Evolutionary conservation across 2,797 vertebrate genomes (phyloP).

Genomic region (Poecilia wingei): DNA sequence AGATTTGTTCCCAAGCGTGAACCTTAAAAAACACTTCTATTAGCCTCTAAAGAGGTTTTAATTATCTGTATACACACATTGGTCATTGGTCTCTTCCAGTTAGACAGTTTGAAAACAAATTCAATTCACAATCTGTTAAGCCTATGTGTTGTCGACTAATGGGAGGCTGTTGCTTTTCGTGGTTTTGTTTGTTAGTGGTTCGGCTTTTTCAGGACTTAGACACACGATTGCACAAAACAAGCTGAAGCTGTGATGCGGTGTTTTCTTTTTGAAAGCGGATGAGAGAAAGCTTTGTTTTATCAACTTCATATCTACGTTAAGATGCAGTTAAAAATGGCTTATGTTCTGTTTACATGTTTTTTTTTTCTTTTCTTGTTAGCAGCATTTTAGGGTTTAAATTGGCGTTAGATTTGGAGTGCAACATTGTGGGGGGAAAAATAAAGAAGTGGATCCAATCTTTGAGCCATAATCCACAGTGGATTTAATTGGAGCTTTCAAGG

Average conservation of each 20-base stretch:
- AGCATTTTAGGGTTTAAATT: conserved; percentile 17
- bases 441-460: conserved; percentile 32
- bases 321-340: conserved; percentile 19
- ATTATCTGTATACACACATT: background rate
- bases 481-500: conserved; percentile 55
- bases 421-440: background rate
- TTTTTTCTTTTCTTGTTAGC: conserved; percentile 10
- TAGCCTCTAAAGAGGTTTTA: background rate
- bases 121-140: background rate
- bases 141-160: background rate
- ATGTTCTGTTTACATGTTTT: conserved; percentile 3
- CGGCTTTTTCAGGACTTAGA: background rate
- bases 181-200: background rate
- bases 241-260: background rate
- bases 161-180: background rate
- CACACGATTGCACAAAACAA: background rate
- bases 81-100: background rate
- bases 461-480: conserved; percentile 32
- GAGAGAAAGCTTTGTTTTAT: background rate
- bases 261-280: background rate
- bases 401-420: conserved; percentile 1
- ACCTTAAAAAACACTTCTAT: background rate
- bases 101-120: background rate
- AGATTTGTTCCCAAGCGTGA: background rate
- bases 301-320: conserved; percentile 1